Evolutionary conservation across 1,140 invertebrate species (phyloP).

Genomic region (Ceratosolen fusciceps): DNA sequence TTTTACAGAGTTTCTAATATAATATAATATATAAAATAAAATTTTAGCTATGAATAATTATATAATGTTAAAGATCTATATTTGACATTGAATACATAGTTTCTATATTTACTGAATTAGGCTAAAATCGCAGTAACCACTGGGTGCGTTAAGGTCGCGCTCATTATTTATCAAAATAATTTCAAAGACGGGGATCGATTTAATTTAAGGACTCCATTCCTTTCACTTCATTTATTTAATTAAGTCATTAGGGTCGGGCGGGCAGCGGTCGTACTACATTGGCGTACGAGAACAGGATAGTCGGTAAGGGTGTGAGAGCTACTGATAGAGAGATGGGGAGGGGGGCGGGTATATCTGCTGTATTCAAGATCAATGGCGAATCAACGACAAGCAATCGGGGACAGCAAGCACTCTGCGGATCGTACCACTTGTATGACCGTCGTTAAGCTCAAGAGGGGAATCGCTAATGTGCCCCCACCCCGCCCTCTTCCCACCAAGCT

Average conservation of each 20-base stretch:
- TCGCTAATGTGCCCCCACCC: constrained; percentile 38
- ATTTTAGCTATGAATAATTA: too few relatives aligned
- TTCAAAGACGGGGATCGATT: constrained; percentile 10
- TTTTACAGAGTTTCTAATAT: too few relatives aligned
- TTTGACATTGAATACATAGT: too few relatives aligned
- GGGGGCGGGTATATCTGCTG: neutral
- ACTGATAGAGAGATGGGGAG: constrained; percentile 18
- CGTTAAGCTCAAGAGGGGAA: constrained; percentile 26
- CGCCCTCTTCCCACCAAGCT: neutral
- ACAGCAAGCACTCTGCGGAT: neutral
- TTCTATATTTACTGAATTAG: too few relatives aligned
- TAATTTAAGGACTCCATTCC: constrained; percentile 19
- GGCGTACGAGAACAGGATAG: neutral
- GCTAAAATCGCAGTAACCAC: too few relatives aligned
- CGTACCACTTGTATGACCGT: constrained; percentile 32
- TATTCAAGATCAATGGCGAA: constrained; percentile 32
- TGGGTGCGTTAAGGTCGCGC: too few relatives aligned
- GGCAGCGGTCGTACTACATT: neutral
- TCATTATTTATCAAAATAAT: neutral
- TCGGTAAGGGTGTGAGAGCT: neutral
- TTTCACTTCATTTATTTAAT: constrained; percentile 45
- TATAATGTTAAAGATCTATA: too few relatives aligned
- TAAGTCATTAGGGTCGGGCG: constrained; percentile 22
- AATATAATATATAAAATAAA: too few relatives aligned
- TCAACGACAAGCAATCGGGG: constrained; percentile 30